Base-by-base conservation (phyloP, 2,888 invertebrate species). In the Hydroisotoma schaefferi region DNA sequence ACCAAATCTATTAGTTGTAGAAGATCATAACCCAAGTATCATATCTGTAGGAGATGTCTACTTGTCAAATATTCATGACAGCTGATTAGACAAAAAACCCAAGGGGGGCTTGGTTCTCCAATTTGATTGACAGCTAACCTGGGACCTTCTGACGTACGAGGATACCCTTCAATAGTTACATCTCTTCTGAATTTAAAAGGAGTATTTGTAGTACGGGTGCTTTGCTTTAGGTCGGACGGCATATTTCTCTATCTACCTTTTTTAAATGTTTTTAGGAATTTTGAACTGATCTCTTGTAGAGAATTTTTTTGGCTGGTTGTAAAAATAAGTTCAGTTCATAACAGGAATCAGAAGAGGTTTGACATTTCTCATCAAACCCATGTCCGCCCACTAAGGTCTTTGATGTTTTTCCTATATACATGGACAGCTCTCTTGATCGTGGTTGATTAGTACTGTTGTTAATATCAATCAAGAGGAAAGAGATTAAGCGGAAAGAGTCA, bases 41-140 rank as follows among this genome's bases (percentile, higher is more conserved):
- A 57, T 51, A 57, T 55, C 51, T 52, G 53, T 44, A 53, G 57
- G 63, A 69, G 67, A 63, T 69, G 67, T 65, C 65, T 61, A 57
- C 70, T 71, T 72, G 70, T 68, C 70, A 71, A 71, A 72, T 66
- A 67, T 61, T 69, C 70, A 53, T 71, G 72, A 72, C 72, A 69
- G 71, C 65, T 71, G 72, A 72, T 72, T 70, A 72, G 71, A 69
- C 68, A 68, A 70, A 70, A 72, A 71, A 67, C 72, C 70, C 69
- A 67, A 65, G 70, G 66, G 69, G 71, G 69, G 59, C 66, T 59
- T 53, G 29, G 54, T 60, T 64, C 56, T 60, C 49, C 55, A 52
- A 51, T 62, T 70, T 72, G 72, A 72, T 68, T 71, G 72, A 70
- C 72, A 68, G 68, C 61, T 68, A 71, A 69, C 69, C 68, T 70